Evolutionary conservation across 2,113 vertebrate species (phyloP), one percentile per base, ranked within the genome.

Genomic region (Otis tarda): DNA sequence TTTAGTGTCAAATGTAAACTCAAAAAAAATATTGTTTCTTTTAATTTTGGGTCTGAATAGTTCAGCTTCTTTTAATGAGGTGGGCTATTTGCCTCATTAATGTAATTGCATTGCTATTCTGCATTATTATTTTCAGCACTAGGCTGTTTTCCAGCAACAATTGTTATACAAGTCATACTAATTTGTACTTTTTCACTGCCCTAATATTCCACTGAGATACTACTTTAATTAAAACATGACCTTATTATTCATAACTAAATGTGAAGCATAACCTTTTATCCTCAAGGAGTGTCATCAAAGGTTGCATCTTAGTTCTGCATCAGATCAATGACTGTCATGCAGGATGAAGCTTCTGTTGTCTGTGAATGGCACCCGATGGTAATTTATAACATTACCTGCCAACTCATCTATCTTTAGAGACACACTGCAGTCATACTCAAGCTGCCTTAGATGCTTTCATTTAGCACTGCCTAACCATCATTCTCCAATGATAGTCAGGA

Each of bases 211-310:
- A 75, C 65, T 87, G 96, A 97, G 96, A 95, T 84, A 69, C 89
- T 97, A 89, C 77, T 97, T 98, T 98, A 98, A 98, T 98, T 98
- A 98, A 98, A 98, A 97, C 97, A 95, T 98, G 97, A 97, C 97
- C 97, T 97, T 97, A 97, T 97, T 98, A 97, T 97, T 98, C 97
- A 98, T 96, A 96, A 89, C 96, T 96, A 97, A 98, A 97, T 91
- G 96, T 96, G 97, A 97, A 97, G 57, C 89, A 90, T 98, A 97
- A 98, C 97, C 97, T 98, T 98, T 98, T 97, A 96, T 98, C 96
- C 96, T 97, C 96, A 91, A 97, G 93, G 93, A 96, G 78, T 97
- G 96, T 97, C 98, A 96, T 89, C 89, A 96, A 96, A 98, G 97
- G 97, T 98, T 98, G 93, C 80, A 76, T 97, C 96, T 97, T 95